A percentile compares a stretch with the other conserved stretches of the same genome.
These are phyloP conservation scores for Tonatia bakeri DNA, from an alignment of 2,113 vertebrate genomes.

Conservation along the genomic window DNA sequence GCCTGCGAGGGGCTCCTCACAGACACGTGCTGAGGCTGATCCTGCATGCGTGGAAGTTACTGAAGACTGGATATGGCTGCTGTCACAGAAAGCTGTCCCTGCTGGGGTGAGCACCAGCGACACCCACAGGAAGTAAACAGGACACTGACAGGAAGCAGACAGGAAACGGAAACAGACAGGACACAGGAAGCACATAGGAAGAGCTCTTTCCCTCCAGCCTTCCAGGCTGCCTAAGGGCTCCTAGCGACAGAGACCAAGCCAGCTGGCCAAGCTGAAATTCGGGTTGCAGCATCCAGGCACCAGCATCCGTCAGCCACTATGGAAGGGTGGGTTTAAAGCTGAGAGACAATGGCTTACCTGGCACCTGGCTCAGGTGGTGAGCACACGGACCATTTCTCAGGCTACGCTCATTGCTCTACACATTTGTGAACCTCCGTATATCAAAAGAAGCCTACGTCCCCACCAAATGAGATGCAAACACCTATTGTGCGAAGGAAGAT, in stretches of 20 bases:
- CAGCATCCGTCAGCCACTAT: background rate
- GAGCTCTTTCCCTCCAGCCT: background rate
- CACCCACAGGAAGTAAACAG: background rate
- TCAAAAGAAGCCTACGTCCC: background rate
- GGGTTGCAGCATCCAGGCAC: background rate
- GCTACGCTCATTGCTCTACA: background rate
- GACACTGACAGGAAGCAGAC: background rate
- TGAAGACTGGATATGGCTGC: background rate
- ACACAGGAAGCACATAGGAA: background rate
- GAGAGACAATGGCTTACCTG: background rate
- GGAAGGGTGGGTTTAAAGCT: background rate
- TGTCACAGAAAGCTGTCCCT: background rate
- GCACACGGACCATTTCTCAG: background rate
- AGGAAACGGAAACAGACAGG: background rate
- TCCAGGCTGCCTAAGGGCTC: background rate
- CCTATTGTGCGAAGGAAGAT: background rate
- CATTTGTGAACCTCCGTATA: background rate
- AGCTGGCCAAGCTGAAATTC: background rate
- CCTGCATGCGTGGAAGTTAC: fast-evolving
- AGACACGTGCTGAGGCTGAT: background rate
- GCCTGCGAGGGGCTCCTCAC: background rate
- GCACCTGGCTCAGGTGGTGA: no score
- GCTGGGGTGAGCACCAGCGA: background rate
- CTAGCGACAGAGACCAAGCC: background rate
- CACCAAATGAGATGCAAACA: background rate